Evolutionary conservation across 53 echinoderm and acorn worm species (phyloP).

Genomic region (Actinopyga echinites): DNA sequence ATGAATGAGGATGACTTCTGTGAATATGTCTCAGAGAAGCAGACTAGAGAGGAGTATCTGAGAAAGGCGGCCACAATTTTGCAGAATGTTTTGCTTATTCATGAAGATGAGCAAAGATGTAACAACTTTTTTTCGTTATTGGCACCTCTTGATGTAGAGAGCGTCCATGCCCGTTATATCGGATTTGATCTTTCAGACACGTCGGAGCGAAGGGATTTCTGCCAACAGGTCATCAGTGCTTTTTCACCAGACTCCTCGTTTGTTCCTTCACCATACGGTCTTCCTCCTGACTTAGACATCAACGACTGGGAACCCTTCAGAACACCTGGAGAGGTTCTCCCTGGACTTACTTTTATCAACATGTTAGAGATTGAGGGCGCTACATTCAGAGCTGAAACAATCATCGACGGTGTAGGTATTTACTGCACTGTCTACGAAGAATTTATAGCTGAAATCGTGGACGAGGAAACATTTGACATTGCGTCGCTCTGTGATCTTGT

Average conservation of each 20-base stretch:
- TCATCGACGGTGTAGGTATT: conserved; percentile 5
- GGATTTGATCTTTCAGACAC: background rate
- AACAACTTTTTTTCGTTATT: background rate
- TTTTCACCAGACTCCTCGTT: background rate
- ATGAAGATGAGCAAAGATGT: background rate
- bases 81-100: background rate
- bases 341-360: conserved; percentile 14
- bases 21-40: conserved; percentile 4
- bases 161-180: background rate
- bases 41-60: conserved; percentile 12
- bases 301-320: conserved; percentile 2
- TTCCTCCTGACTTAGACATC: background rate
- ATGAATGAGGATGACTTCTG: background rate
- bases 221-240: background rate
- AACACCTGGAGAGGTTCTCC: conserved; percentile 1
- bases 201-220: background rate
- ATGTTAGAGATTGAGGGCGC: conserved; percentile 6
- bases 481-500: background rate
- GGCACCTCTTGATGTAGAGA: background rate
- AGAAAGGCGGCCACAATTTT: background rate
- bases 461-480: background rate
- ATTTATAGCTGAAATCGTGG: background rate
- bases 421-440: conserved; percentile 26
- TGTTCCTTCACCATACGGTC: background rate
- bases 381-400: background rate